These are phyloP conservation scores for Ferdinandea cuprea DNA, from an alignment of 2,888 invertebrate genomes.

Conservation along the genomic window DNA sequence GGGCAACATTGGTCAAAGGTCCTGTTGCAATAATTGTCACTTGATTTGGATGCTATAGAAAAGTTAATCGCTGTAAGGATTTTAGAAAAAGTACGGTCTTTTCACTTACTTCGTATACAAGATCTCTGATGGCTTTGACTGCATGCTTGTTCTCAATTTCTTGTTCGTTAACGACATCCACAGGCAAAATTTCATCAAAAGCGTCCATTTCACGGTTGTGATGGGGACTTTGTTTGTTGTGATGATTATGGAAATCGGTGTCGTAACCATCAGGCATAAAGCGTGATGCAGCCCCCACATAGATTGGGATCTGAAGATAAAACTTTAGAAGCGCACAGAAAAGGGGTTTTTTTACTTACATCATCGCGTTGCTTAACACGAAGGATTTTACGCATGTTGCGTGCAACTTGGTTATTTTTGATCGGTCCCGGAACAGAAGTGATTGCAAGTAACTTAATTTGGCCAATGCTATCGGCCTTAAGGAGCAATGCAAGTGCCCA, in stretches of 20 bases:
- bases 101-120: constrained; percentile 84
- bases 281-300: constrained; percentile 10
- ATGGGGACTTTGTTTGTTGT: not conserved
- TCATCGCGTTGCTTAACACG: constrained; percentile 85
- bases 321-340: fast-evolving
- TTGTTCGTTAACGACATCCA: constrained; percentile 81
- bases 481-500: constrained; percentile 84
- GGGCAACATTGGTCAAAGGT: constrained; percentile 90
- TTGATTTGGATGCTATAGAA: constrained; percentile 78
- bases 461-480: constrained; percentile 81
- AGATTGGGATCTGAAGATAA: constrained; percentile 21
- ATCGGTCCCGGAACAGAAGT: constrained; percentile 90
- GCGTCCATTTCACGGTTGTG: constrained; percentile 86
- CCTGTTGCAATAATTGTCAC: constrained; percentile 87
- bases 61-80: too few species aligned
- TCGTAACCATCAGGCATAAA: constrained; percentile 28
- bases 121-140: constrained; percentile 85
- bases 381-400: constrained; percentile 89
- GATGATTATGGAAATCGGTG: constrained; percentile 1
- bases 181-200: constrained; percentile 86
- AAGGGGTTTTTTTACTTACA: constrained; percentile 83
- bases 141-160: constrained; percentile 84
- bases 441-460: constrained; percentile 84
- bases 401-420: constrained; percentile 85
- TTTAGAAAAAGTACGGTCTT: fast-evolving